A percentile compares a stretch with the other conserved stretches of the same genome.
Evolutionary conservation across 2,797 vertebrate species (phyloP).

Genomic region (Catamblyrhynchus diadema): DNA sequence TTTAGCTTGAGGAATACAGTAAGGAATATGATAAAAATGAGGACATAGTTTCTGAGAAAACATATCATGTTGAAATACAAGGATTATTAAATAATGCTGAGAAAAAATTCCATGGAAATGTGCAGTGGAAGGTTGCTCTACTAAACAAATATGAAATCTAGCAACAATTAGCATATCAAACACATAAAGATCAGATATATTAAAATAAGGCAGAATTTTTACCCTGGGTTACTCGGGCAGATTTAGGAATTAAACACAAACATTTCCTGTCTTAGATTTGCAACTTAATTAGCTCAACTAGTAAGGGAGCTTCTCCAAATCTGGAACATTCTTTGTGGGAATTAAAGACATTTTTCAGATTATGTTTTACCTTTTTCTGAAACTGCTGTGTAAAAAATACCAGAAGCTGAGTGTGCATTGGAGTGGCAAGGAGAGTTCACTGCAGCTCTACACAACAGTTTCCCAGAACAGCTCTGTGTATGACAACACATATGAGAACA

Average conservation of each 20-base stretch:
- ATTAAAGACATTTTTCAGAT: neutral
- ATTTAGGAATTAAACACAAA: neutral
- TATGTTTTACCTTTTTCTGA: neutral
- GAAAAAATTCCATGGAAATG: neutral
- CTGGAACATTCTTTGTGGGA: neutral
- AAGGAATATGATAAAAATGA: neutral
- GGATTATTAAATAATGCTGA: neutral
- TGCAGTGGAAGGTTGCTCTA: neutral
- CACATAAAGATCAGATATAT: neutral
- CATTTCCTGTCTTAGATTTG: neutral
- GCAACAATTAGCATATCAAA: neutral
- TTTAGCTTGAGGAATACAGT: neutral
- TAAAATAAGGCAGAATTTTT: neutral
- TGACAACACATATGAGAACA: neutral
- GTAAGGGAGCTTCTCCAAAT: neutral
- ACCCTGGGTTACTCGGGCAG: accelerated
- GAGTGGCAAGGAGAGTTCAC: neutral
- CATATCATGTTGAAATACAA: neutral
- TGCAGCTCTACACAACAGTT: neutral
- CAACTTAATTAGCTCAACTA: neutral
- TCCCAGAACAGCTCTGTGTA: neutral
- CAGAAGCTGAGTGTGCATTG: neutral
- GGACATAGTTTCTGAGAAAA: neutral
- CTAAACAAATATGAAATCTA: neutral
- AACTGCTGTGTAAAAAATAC: neutral